Conservation (phyloP, 1,140 invertebrate species). For the Wasmannia auropunctata region DNA sequence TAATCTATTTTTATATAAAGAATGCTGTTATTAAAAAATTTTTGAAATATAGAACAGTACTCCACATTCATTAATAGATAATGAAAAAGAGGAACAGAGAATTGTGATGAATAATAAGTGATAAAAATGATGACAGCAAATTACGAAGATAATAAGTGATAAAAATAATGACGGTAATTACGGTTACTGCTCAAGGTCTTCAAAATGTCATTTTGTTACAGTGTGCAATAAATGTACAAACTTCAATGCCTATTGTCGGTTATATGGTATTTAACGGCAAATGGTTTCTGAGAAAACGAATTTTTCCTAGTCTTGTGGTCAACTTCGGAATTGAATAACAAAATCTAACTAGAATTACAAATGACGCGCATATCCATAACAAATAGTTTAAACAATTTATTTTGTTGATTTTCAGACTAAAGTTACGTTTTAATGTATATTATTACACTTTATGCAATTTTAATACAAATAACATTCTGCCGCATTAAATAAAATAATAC, state of each 20-base stretch:
- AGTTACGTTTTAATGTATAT: neutral
- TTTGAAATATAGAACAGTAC: neutral
- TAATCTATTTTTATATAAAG: neutral
- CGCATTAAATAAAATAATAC: neutral
- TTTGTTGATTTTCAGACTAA: neutral
- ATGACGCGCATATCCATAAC: neutral
- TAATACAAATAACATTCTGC: neutral
- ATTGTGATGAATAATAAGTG: neutral
- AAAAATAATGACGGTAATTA: conserved; percentile 44
- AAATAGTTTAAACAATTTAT: neutral
- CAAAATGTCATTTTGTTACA: neutral
- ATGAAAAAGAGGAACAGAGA: neutral
- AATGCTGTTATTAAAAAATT: neutral
- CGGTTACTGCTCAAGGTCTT: neutral
- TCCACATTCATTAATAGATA: neutral
- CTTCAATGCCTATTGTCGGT: too few relatives aligned
- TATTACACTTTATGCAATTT: neutral
- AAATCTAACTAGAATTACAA: neutral
- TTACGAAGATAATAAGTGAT: conserved; percentile 38
- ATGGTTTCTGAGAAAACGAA: conserved; percentile 8
- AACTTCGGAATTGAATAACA: neutral
- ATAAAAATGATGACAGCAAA: neutral
- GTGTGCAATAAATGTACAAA: neutral
- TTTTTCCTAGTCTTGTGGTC: neutral
- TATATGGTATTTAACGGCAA: neutral